These are phyloP conservation scores for Operophtera brumata DNA, from an alignment of 2,888 invertebrate genomes.

Conservation along the genomic window DNA sequence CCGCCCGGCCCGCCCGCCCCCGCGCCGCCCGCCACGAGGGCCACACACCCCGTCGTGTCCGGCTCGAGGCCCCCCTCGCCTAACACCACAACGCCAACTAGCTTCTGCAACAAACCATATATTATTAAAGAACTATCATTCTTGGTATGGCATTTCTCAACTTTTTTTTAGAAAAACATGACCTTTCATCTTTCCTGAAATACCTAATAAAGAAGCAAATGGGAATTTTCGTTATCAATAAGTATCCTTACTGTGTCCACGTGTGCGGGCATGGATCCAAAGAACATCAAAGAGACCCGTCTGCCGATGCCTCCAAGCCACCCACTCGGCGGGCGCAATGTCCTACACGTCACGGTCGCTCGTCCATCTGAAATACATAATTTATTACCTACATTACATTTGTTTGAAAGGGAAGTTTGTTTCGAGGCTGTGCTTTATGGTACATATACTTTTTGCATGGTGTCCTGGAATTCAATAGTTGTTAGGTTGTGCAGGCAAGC, in stretches of 20 bases:
- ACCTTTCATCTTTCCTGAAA: too few species aligned
- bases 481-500: too few species aligned
- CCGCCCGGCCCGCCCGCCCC: slow-evolving; percentile 45
- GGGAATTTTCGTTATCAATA: not conserved
- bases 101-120: slow-evolving; percentile 55
- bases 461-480: too few species aligned
- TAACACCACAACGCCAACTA: slow-evolving; percentile 85
- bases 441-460: too few species aligned
- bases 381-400: not conserved
- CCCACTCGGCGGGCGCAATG: slow-evolving; percentile 87
- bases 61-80: slow-evolving; percentile 80
- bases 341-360: slow-evolving; percentile 83
- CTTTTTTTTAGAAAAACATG: too few species aligned
- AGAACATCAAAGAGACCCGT: slow-evolving; percentile 89
- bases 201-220: too few species aligned
- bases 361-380: slow-evolving; percentile 78
- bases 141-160: too few species aligned
- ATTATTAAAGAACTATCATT: too few species aligned
- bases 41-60: slow-evolving; percentile 76
- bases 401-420: too few species aligned
- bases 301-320: slow-evolving; percentile 94
- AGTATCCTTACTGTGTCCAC: slow-evolving; percentile 80
- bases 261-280: slow-evolving; percentile 85
- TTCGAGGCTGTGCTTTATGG: too few species aligned
- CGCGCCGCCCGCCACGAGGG: slow-evolving; percentile 52